These are phyloP conservation scores for Mimachlamys varia DNA, from an alignment of 2,888 invertebrate species.

Conservation along the genomic window DNA sequence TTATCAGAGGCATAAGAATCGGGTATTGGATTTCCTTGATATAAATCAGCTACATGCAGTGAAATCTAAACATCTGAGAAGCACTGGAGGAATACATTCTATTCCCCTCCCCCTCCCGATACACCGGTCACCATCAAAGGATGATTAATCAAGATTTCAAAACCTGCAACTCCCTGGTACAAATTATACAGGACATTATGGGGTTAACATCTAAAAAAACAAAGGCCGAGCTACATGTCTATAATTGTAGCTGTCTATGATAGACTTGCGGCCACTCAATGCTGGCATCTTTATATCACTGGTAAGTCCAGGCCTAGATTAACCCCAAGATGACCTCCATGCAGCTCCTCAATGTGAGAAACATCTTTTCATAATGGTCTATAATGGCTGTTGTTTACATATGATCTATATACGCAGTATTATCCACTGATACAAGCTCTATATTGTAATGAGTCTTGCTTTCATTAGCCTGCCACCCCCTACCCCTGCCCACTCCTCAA, in stretches of 20 bases:
- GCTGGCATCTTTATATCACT: neutral
- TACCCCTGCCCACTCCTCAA: neutral
- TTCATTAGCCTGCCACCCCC: neutral
- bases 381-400: slow-evolving; percentile 43
- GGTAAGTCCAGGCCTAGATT: neutral
- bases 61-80: neutral
- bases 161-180: neutral
- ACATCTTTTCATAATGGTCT: slow-evolving; percentile 51
- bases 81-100: neutral
- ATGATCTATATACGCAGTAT: neutral
- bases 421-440: neutral
- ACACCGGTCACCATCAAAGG: slow-evolving; percentile 7
- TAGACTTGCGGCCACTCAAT: neutral
- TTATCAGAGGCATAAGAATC: slow-evolving; percentile 17
- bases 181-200: neutral
- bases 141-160: neutral
- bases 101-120: neutral
- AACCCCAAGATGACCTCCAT: slow-evolving; percentile 36
- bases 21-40: neutral
- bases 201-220: slow-evolving; percentile 3
- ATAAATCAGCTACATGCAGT: neutral
- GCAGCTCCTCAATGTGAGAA: slow-evolving; percentile 37
- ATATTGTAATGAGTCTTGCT: slow-evolving; percentile 32
- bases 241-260: neutral
- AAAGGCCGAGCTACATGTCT: neutral